Base-by-base conservation (phyloP, 2,113 vertebrate genomes). In the Cephalopholis sonnerati region DNA sequence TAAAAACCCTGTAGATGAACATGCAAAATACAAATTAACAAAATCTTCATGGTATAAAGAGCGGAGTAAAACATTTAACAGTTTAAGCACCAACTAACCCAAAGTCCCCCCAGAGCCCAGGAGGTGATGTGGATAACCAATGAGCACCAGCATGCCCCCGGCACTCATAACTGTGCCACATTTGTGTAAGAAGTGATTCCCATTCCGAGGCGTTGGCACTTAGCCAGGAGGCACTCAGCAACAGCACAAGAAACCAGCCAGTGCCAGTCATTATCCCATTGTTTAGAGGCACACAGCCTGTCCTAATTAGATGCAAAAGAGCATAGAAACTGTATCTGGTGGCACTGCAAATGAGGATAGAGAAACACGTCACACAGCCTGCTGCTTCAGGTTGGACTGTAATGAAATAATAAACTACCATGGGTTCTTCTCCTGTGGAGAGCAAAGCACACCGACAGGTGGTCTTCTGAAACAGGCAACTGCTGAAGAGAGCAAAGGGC, bases 271-370 rank as follows among this genome's bases (percentile, higher is more conserved):
- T 94, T 93, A 93, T 93, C 90, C 77, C 76, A 89, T 92, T 94
- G 93, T 94, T 93, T 89, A 83, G 81, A 91, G 83, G 88, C 90
- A 92, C 82, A 86, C 81, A 83, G 84, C 66, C 74, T 72, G 76
- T 87, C 89, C 91, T 94, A 93, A 96, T 94, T 93, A 94, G 90
- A 94, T 92, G 93, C 91, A 91, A 87, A 92, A 84, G 51, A 91
- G 83, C 66, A 90, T 46, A 48, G 81, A 81, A 89, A 88, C 65
- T 83, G 87, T 87, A 90, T 88, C 64, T 82, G 84, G 74, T 80
- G 79, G 81, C 24, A 58, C 81, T 61, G 66, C 77, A 91, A 91
- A 93, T 63, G 80, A 89, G 90, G 76, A 82, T 55, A 46, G 73
- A 79, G 76, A 77, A 87, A 84, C 55, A 66, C 48, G 84, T 84